Percentiles rank a stretch among this genome's conserved stretches.
Evolutionary conservation across 1,140 invertebrate species (phyloP).

Genomic region (Bombus superbus): DNA sequence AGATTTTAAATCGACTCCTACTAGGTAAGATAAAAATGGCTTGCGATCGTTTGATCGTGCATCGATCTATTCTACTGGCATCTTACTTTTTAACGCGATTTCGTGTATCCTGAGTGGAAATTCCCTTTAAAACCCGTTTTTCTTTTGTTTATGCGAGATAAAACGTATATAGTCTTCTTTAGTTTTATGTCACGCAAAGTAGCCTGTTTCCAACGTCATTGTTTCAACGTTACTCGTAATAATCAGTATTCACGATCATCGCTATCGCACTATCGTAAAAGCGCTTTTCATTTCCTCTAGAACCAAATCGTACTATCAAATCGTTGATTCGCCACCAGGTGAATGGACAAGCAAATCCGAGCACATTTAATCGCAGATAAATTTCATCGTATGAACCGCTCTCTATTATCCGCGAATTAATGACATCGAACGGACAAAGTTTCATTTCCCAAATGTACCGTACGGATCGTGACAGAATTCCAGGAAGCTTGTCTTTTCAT

Average conservation of each 20-base stretch:
- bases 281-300: neutral
- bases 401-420: conserved; percentile 21
- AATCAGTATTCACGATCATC: no score
- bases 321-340: neutral
- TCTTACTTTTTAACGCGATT: no score
- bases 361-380: conserved; percentile 10
- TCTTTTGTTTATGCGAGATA: neutral
- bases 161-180: neutral
- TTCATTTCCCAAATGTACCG: conserved; percentile 16
- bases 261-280: neutral
- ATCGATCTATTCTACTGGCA: no score
- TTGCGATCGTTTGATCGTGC: no score
- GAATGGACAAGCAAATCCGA: neutral
- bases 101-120: no score
- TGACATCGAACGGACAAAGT: neutral
- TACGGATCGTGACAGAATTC: neutral
- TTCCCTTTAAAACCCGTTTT: neutral
- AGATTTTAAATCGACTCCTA: no score
- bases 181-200: no score
- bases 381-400: neutral
- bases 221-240: neutral
- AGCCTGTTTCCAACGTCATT: neutral
- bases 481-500: neutral
- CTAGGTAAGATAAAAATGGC: no score
- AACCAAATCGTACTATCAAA: neutral